Evolutionary conservation across 2,113 vertebrate genomes (phyloP), one percentile per base, ranked within the genome.

Genomic region (Sardina pilchardus): DNA sequence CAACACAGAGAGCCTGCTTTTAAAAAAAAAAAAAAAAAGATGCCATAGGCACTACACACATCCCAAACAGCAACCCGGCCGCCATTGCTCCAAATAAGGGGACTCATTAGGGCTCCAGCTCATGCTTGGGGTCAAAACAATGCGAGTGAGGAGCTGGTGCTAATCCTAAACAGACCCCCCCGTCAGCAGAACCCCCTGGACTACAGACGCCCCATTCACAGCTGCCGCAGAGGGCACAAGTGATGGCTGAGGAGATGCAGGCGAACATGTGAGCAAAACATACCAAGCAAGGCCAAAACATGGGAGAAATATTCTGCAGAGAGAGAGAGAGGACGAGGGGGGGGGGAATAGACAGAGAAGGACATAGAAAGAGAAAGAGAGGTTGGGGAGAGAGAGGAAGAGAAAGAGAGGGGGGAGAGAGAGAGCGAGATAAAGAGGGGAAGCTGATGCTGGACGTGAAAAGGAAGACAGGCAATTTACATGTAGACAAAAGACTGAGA

Each of bases 261-360:
- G 30, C 24, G 16, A 19, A 53, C 50, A 53, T 53, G 50, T 17
- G 19, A 53, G 12, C 7, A 47, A 19, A n/a, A 26, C 30, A 71
- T 16, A 34, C n/a, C n/a, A 34, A 34, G 6, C 7, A 9, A 34
- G 63, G 30, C 10, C 63, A 71, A 8, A 71, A 71, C 63, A 30
- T 71, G 14, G n/a, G 50, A 34, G 8, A 71, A 26, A 71, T 71
- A 30, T 71, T 8, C n/a, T 91, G 88, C 90, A 71, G 63, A 78
- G 83, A 45, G 9, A 75, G 10, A 71, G 26, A 71, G 63, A 30
- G n/a, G 30, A 0, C 5, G 59, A 75, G 30, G 26, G 63, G 26
- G 63, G 10, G 63, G n/a, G 59, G 10, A 26, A 30, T 12, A n/a
- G n/a, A n/a, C n/a, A n/a, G 53, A 56, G 53, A 56, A 19, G 21